These are phyloP conservation scores for Hemibagrus wyckioides DNA, from an alignment of 2,113 vertebrate genomes.

Conservation along the genomic window DNA sequence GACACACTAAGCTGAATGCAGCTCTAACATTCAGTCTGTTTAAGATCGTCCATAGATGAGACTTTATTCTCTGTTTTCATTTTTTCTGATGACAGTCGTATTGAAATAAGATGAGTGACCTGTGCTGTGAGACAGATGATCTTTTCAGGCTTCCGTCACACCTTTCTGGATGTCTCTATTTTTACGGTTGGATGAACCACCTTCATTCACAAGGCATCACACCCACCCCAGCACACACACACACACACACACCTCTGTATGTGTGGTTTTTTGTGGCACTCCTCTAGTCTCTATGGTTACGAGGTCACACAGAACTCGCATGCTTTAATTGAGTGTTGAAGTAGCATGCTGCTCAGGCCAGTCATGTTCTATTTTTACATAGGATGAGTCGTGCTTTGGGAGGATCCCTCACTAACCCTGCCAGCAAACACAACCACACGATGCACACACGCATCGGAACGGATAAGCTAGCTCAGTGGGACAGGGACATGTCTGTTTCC, in stretches of 20 bases:
- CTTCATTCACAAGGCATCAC: slow-evolving; percentile 2
- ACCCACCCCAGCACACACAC: not conserved
- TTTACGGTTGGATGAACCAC: not conserved
- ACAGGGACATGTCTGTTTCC: not conserved
- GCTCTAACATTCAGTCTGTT: not conserved
- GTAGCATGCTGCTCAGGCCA: slow-evolving; percentile 18
- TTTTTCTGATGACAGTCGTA: not conserved
- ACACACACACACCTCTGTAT: not conserved
- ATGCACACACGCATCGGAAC: not conserved
- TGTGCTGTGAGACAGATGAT: not conserved
- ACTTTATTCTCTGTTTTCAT: not conserved
- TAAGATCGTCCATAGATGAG: not conserved
- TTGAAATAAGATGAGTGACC: not conserved
- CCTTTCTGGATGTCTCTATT: not conserved
- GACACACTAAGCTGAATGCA: not conserved
- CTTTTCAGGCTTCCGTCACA: not conserved
- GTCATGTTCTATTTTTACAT: slow-evolving; percentile 39
- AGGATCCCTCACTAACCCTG: slow-evolving; percentile 19
- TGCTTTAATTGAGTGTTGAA: slow-evolving; percentile 39
- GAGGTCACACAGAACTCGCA: slow-evolving; percentile 41
- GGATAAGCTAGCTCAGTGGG: not conserved
- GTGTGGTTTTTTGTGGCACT: slow-evolving; percentile 17
- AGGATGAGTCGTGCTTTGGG: slow-evolving; percentile 29
- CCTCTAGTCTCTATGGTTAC: slow-evolving; percentile 42
- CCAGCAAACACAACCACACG: not conserved